Conservation (phyloP, 2,888 invertebrate species). For the Resseliella maxima region DNA sequence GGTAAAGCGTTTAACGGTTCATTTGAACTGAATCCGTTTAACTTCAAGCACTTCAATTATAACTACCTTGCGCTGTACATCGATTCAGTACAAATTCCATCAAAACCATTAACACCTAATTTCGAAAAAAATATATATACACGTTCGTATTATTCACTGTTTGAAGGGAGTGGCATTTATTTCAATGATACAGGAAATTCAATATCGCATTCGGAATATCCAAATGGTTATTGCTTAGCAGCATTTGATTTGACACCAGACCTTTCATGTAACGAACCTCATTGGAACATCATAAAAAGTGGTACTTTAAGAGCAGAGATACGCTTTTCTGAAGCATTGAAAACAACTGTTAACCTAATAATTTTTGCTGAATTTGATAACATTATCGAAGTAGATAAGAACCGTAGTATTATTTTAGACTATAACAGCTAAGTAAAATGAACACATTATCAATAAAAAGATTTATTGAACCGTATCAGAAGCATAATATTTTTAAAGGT, state of each 20-base stretch:
- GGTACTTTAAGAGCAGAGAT: not conserved
- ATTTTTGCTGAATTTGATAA: constrained; percentile 47
- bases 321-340: not conserved
- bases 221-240: not conserved
- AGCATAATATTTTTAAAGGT: not conserved
- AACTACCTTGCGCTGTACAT: constrained; percentile 8
- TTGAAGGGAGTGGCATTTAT: not conserved
- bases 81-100: constrained; percentile 3
- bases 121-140: not conserved
- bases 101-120: constrained; percentile 10
- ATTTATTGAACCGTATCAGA: not conserved
- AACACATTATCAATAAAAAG: not conserved
- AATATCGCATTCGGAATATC: not conserved
- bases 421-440: constrained; percentile 35
- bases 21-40: not conserved
- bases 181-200: not conserved
- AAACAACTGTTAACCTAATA: not conserved
- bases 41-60: constrained; percentile 42
- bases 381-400: not conserved
- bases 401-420: not conserved
- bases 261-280: not conserved
- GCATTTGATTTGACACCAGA: constrained; percentile 44
- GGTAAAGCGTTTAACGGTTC: not conserved
- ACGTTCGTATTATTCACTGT: not conserved
- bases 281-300: constrained; percentile 55